Evolutionary conservation across 2,888 invertebrate genomes (phyloP).

Genomic region (Lysandra bellargus): DNA sequence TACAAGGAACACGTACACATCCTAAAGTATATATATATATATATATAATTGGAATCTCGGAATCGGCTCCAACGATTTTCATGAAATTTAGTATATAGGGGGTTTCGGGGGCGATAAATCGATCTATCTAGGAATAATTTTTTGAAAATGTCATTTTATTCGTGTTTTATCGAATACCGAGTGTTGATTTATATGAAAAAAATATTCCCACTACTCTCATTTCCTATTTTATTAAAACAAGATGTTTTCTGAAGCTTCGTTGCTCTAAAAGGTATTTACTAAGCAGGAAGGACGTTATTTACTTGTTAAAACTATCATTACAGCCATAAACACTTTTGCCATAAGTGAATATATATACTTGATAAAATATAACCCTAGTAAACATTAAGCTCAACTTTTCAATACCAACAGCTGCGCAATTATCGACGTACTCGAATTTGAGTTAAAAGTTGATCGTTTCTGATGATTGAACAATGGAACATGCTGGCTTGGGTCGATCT

Average conservation of each 20-base stretch:
- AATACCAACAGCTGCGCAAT: not conserved
- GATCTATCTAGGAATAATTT: no score
- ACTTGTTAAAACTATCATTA: no score
- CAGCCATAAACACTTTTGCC: not conserved
- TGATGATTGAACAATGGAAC: constrained; percentile 10
- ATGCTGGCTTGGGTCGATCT: not conserved
- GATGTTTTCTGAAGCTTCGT: not conserved
- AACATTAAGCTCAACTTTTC: not conserved
- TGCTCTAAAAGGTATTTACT: not conserved
- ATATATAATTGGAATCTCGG: no score
- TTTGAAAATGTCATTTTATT: no score
- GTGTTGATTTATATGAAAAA: not conserved
- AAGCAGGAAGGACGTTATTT: not conserved
- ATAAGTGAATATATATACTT: not conserved
- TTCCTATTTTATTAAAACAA: not conserved
- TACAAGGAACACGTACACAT: no score
- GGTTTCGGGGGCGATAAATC: no score
- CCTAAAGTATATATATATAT: no score
- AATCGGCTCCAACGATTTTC: no score
- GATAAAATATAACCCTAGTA: not conserved
- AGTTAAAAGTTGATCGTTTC: constrained; percentile 19
- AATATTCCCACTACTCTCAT: not conserved
- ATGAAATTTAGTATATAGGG: no score
- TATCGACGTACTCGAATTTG: not conserved
- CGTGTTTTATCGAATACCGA: no score